phyloP scores from a whole-genome alignment of 2,888 invertebrate genomes.

The Nomada fabriciana region DNA sequence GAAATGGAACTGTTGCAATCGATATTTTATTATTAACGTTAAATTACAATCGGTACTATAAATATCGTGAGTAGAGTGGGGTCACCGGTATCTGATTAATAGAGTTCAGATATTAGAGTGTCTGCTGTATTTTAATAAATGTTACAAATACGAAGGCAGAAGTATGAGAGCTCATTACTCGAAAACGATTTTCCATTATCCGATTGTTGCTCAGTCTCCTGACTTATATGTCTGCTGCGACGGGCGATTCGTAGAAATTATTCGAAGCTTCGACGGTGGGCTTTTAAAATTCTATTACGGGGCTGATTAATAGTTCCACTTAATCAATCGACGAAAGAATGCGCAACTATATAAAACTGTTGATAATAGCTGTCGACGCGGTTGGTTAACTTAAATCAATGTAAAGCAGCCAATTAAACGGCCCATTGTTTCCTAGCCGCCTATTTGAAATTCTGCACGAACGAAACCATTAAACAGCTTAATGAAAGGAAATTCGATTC shows the following conservation, averaged over 20 bases:
- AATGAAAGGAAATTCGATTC: conserved; percentile 36
- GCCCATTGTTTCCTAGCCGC: conserved; percentile 38
- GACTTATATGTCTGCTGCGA: conserved; percentile 1
- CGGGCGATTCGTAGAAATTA: not conserved
- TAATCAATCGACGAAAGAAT: conserved; percentile 34
- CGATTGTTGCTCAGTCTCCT: not conserved
- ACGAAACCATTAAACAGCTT: conserved; percentile 33
- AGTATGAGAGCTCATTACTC: too few relatives aligned
- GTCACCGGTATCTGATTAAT: too few relatives aligned
- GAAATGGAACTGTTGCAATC: too few relatives aligned
- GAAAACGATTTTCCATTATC: too few relatives aligned
- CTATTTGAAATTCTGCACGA: conserved; percentile 38
- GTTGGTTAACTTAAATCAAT: conserved; percentile 50
- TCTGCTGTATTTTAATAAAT: too few relatives aligned
- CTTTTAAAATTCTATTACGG: conserved; percentile 38
- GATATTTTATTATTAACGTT: too few relatives aligned
- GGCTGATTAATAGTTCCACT: conserved; percentile 29
- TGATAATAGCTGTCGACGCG: conserved; percentile 34
- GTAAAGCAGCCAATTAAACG: conserved; percentile 47
- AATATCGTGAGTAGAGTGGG: too few relatives aligned
- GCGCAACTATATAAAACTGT: conserved; percentile 26
- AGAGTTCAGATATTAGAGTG: too few relatives aligned
- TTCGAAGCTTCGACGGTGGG: conserved; percentile 9
- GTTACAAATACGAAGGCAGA: too few relatives aligned
- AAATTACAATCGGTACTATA: too few relatives aligned